Evolutionary conservation across 2,888 invertebrate species (phyloP), one percentile per base, ranked within the genome.

Genomic region (Drosophila rellima): DNA sequence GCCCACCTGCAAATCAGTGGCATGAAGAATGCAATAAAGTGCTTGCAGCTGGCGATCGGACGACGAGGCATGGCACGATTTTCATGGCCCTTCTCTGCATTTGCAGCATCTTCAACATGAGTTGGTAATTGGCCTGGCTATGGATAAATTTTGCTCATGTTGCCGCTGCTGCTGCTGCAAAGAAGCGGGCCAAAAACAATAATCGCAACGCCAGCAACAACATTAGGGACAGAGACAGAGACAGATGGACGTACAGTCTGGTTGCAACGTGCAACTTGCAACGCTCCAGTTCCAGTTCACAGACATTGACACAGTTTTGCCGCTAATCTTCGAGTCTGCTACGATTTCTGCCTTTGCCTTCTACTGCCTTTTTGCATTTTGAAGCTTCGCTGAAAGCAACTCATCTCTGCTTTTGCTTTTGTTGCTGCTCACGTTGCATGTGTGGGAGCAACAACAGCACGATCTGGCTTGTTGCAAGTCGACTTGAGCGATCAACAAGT

Each of bases 251-350:
- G 62, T 45, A 8, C 44, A 60, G 50, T 63, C 59, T 66, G 57
- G 13, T 18, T 31, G 48, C 57, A 56, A 51, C 39, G 70, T 64
- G 70, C 68, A 64, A 35, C 20, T 70, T 80, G 72, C 80, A 80
- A 78, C 73, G 83, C 79, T 80, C 74, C 82, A 88, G 89, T 89
- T 89, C 82, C 89, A 89, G 82, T 89, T 89, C 90, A 88, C 90
- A 89, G 90, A 72, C 89, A 88, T 89, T 89, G 89, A 90, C 90
- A 89, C 84, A 89, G 75, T 88, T 82, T 82, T 66, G 64, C 15
- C 3, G 51, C 48, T 47, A 65, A 57, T 40, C 67, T 50, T 20
- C 1, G 7, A 20, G 51, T 59, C 64, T 50, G 42, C 56, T 48
- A 40, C 60, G 33, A 54, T 17, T 51, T 29, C 20, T 33, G 40